Base-by-base conservation (phyloP, 2,888 invertebrate genomes). In the Eumerus sabulonum region DNA sequence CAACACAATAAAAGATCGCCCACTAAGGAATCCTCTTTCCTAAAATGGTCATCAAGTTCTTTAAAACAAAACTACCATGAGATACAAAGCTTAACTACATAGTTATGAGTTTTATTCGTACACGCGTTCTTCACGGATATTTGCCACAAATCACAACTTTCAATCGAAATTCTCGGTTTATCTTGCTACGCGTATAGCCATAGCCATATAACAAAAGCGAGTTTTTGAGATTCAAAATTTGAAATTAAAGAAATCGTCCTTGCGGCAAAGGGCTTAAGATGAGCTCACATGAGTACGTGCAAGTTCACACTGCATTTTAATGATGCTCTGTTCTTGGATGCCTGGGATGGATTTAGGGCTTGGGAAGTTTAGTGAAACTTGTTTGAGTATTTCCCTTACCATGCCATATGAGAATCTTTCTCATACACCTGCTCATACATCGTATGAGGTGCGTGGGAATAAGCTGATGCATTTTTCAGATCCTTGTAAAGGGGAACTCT, bases 91-190 rank as follows among this genome's bases (percentile, higher is more conserved):
- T 51, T 45, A 45, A 18, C 51, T 54, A 50, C 7, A 13, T 38
- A 14, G 9, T 16, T 40, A 9, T 36, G 13, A 40, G 38, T 11
- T 19, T 7, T 19, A 36, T 38, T 45, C 54, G 54, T 3, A n/a
- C 36, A 73, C 68, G 60, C 60, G n/a, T n/a, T n/a, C n/a, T 79
- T 79, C 64, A 27, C 27, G 27, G 27, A 27, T 27, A 68, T 63
- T 79, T 64, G 56, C 74, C 60, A 54, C 74, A 70, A 74, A 79
- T 79, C 74, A 68, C 74, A 79, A 79, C 68, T 79, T 79, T 68
- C 59, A 74, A 70, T 60, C 35, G 64, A 53, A 68, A 74, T 51
- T 74, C 51, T 51, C 50, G 74, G 60, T 59, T 73, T 40, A 60
- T 54, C 74, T 40, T 40, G 2, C 3, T 11, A n/a, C 40, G 2